These are phyloP conservation scores for Clupea harengus DNA, from an alignment of 2,113 vertebrate genomes.

Conservation along the genomic window DNA sequence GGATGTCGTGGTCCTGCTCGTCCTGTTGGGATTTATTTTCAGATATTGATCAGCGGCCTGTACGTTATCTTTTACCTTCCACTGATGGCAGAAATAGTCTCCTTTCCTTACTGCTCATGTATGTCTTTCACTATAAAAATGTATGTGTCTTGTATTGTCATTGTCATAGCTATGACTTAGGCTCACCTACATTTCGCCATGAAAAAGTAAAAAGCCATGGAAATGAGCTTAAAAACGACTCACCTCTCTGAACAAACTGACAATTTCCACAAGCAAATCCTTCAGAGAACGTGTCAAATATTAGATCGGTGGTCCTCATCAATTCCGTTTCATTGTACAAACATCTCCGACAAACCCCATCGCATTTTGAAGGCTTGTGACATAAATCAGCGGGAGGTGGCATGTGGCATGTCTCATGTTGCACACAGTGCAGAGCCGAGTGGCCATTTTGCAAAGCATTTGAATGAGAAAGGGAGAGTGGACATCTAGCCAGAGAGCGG, in stretches of 20 bases:
- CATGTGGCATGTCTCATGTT: background rate
- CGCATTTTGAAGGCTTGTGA: background rate
- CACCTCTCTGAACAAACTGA: background rate
- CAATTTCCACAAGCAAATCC: background rate
- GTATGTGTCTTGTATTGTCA: too few relatives aligned
- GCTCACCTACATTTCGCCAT: too few relatives aligned
- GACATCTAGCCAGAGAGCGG: background rate
- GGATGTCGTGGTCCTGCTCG: too few relatives aligned
- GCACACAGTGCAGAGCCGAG: background rate
- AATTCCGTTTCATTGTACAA: background rate
- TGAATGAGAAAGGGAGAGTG: constrained; percentile 3
- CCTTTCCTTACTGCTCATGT: too few relatives aligned
- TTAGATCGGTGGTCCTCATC: background rate
- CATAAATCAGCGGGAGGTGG: background rate
- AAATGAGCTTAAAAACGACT: too few relatives aligned
- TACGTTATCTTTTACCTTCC: too few relatives aligned
- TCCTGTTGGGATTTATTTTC: too few relatives aligned
- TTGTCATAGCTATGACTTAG: too few relatives aligned
- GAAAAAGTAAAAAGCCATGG: too few relatives aligned
- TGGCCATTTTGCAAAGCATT: background rate
- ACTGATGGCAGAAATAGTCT: too few relatives aligned
- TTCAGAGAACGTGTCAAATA: background rate
- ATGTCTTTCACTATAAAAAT: too few relatives aligned
- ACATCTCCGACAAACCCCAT: background rate
- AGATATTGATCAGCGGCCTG: too few relatives aligned